These are phyloP conservation scores for Meta bourneti DNA, from an alignment of 2,888 invertebrate genomes.

Conservation along the genomic window DNA sequence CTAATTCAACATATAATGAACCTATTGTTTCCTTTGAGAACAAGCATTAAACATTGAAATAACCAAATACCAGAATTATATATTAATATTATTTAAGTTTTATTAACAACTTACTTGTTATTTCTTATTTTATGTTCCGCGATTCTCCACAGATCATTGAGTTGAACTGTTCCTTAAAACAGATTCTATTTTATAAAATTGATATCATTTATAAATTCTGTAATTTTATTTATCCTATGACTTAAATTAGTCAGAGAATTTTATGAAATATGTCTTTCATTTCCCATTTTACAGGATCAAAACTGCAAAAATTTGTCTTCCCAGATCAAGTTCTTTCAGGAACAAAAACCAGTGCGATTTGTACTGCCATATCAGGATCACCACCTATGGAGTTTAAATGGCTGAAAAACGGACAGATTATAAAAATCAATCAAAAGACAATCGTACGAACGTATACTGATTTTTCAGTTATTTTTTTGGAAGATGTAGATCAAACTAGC, in stretches of 20 bases:
- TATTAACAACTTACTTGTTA: neutral
- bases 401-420: conserved; percentile 69
- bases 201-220: too few relatives aligned
- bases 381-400: conserved; percentile 77
- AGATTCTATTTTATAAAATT: too few relatives aligned
- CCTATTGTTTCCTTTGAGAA: neutral
- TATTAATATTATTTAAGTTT: neutral
- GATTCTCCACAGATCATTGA: too few relatives aligned
- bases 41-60: neutral
- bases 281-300: conserved; percentile 36
- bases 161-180: too few relatives aligned
- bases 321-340: conserved; percentile 64
- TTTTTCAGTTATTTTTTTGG: conserved; percentile 73
- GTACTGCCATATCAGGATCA: conserved; percentile 76
- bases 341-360: conserved; percentile 75
- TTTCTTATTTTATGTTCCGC: neutral
- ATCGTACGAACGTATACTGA: conserved; percentile 43
- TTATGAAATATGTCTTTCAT: neutral
- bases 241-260: too few relatives aligned
- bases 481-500: conserved; percentile 53
- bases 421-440: conserved; percentile 38
- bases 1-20: too few relatives aligned
- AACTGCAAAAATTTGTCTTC: conserved; percentile 60
- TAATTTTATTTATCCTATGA: too few relatives aligned
- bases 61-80: neutral